Percentiles rank a stretch among this genome's conserved stretches.
Conservation (phyloP, 2,888 invertebrate genomes). For the Caenorhabditis drosophilae region DNA sequence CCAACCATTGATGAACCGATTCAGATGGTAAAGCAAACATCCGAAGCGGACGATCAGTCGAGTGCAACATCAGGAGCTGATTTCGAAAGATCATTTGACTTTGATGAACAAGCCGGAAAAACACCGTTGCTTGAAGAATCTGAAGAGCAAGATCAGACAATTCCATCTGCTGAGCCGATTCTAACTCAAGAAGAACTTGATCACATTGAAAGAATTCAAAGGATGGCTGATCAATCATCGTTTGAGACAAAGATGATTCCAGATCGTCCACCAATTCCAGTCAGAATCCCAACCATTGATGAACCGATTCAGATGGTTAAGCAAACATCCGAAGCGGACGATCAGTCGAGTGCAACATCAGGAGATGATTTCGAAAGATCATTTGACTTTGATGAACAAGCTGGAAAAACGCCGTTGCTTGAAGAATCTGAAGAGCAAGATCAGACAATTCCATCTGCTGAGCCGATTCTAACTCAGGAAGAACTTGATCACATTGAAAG, state of each 20-base stretch:
- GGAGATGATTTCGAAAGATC: conserved; percentile 26
- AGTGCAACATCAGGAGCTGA: conserved; percentile 41
- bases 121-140: conserved; percentile 15
- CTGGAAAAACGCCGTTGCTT: conserved; percentile 22
- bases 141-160: conserved; percentile 6
- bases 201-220: conserved; percentile 26
- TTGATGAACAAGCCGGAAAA: conserved; percentile 6
- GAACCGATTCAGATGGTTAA: background rate
- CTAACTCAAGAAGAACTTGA: conserved; percentile 43
- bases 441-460: conserved; percentile 3
- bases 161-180: background rate
- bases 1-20: background rate
- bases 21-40: background rate
- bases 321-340: conserved; percentile 10
- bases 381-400: conserved; percentile 1
- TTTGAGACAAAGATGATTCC: background rate
- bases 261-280: background rate
- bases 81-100: conserved; percentile 9
- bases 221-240: conserved; percentile 12
- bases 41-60: conserved; percentile 14
- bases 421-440: conserved; percentile 6
- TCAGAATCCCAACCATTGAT: background rate
- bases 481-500: conserved; percentile 37
- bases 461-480: conserved; percentile 28
- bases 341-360: conserved; percentile 33